phyloP scores from a whole-genome alignment of 2,888 invertebrate genomes.

The Alsophila aescularia region DNA sequence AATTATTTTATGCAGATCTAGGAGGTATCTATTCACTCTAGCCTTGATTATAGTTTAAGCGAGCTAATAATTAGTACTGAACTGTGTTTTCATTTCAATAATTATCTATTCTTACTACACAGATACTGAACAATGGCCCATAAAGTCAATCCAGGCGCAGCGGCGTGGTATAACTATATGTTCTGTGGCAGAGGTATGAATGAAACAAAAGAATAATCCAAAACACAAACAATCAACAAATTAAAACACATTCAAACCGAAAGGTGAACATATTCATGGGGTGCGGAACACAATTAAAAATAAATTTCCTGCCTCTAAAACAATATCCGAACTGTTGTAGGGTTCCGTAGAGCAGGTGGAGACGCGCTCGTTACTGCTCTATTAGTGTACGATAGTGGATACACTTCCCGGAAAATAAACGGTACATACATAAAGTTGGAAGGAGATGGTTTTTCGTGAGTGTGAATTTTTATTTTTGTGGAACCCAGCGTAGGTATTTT shows the following conservation, averaged over 20 bases:
- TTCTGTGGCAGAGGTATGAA: neutral
- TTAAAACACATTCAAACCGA: conserved; percentile 47
- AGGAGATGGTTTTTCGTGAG: too few species aligned
- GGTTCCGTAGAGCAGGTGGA: conserved; percentile 48
- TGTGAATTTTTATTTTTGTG: too few species aligned
- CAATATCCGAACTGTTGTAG: conserved; percentile 53
- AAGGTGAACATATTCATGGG: conserved; percentile 51
- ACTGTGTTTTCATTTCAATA: too few species aligned
- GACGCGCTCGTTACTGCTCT: conserved; percentile 43
- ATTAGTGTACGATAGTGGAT: conserved; percentile 29
- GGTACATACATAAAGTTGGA: neutral
- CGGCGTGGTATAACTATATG: too few species aligned
- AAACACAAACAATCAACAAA: conserved; percentile 37
- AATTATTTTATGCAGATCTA: too few species aligned
- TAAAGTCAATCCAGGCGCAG: too few species aligned
- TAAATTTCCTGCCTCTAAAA: conserved; percentile 54
- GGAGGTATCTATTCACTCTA: too few species aligned
- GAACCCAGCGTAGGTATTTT: too few species aligned
- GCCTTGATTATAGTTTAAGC: too few species aligned
- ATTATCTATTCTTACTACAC: too few species aligned
- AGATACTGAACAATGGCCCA: too few species aligned
- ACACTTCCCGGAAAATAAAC: conserved; percentile 9
- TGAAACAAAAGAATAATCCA: conserved; percentile 11
- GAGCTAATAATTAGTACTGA: too few species aligned
- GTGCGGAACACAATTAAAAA: conserved; percentile 52